These are phyloP conservation scores for Xerus rutilus DNA, from an alignment of 2,797 vertebrate species.

Conservation along the genomic window DNA sequence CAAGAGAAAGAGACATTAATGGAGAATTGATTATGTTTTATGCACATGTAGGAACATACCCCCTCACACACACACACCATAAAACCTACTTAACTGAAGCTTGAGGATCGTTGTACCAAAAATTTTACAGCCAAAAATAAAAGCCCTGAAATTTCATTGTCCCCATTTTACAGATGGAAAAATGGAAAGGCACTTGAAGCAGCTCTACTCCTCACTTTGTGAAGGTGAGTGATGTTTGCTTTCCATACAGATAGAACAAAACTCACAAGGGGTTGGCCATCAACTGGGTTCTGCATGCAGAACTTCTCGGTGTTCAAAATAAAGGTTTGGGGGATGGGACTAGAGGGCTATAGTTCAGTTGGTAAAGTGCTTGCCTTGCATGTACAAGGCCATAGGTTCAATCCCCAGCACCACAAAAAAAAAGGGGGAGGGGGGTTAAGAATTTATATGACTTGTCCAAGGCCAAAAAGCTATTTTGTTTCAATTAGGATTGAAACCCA, in stretches of 20 bases:
- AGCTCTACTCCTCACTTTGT: constrained; percentile 4
- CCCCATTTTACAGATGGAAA: constrained; percentile 65
- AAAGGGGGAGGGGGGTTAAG: no score
- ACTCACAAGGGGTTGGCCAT: background rate
- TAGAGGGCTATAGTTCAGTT: no score
- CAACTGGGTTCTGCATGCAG: background rate
- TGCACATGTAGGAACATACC: background rate
- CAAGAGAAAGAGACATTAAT: background rate
- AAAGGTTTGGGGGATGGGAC: background rate
- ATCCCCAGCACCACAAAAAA: no score
- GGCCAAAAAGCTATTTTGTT: background rate
- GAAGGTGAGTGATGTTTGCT: constrained; percentile 66
- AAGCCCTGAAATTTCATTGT: background rate
- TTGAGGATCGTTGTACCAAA: background rate
- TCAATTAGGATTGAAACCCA: background rate
- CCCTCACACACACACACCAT: background rate
- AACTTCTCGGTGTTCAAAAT: background rate
- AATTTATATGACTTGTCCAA: background rate
- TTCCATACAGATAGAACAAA: background rate
- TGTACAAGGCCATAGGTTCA: no score
- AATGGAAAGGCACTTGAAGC: constrained; percentile 26
- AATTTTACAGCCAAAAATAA: background rate
- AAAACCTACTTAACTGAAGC: background rate
- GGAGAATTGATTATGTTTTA: background rate
- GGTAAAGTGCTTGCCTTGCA: no score